Evolutionary conservation across 2,113 vertebrate species (phyloP).

Genomic region (Pomatorhinus ruficollis): DNA sequence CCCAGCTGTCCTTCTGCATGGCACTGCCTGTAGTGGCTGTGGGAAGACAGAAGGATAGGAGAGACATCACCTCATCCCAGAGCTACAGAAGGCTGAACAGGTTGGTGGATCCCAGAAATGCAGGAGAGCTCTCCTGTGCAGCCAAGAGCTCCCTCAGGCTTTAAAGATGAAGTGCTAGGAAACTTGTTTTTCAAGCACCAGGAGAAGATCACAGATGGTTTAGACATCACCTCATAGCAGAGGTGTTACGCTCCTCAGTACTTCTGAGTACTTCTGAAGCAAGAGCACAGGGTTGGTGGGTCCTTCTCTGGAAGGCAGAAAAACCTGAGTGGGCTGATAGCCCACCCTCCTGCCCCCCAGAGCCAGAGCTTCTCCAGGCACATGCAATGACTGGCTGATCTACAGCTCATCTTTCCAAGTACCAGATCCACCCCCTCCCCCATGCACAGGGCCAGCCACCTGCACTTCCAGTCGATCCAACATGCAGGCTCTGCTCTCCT

Average conservation of each 20-base stretch:
- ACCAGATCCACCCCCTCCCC: not conserved
- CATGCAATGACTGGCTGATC: not conserved
- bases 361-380: not conserved
- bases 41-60: not conserved
- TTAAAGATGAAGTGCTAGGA: not conserved
- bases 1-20: not conserved
- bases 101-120: not conserved
- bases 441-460: not conserved
- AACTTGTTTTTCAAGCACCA: not conserved
- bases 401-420: not conserved
- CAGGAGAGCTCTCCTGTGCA: not conserved
- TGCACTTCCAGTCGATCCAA: not conserved
- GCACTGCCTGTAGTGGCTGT: not conserved
- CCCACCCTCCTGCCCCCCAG: not conserved
- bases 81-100: not conserved
- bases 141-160: not conserved
- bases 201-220: not conserved
- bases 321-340: not conserved
- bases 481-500: fast-evolving
- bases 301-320: not conserved
- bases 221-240: not conserved
- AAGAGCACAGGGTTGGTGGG: not conserved
- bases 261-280: not conserved
- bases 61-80: not conserved
- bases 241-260: not conserved